These are phyloP conservation scores for Tympanuchus pallidicinctus DNA, from an alignment of 2,113 vertebrate genomes.

Conservation along the genomic window DNA sequence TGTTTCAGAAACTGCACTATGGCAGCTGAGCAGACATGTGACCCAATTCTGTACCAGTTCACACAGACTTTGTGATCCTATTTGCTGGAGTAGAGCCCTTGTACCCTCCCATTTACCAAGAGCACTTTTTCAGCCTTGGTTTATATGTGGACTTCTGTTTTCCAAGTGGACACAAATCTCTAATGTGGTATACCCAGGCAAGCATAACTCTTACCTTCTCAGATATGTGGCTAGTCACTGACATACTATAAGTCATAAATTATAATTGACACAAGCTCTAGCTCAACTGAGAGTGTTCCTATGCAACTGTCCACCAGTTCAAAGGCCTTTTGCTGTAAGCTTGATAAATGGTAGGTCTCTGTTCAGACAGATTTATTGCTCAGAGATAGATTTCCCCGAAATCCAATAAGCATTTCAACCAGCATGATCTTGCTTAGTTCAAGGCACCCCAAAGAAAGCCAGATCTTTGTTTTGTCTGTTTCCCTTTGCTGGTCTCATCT, in stretches of 20 bases:
- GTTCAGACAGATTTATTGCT: conserved; percentile 15
- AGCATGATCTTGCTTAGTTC: background rate
- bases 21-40: background rate
- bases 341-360: background rate
- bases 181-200: rapidly evolving
- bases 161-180: rapidly evolving
- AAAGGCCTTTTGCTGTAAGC: background rate
- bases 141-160: background rate
- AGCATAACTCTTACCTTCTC: background rate
- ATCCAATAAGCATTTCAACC: conserved; percentile 2
- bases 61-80: background rate
- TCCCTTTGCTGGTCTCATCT: background rate
- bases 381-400: background rate
- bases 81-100: background rate
- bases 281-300: background rate
- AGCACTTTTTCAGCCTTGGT: background rate
- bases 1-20: background rate
- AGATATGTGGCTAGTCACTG: background rate
- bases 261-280: background rate
- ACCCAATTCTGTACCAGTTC: background rate
- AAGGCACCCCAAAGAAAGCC: background rate
- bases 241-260: background rate
- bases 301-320: background rate
- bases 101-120: background rate
- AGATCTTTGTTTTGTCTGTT: background rate